A percentile compares a stretch with the other conserved stretches of the same genome.
Conservation (phyloP, 2,888 invertebrate genomes). For the Trichogramma evanescens region DNA sequence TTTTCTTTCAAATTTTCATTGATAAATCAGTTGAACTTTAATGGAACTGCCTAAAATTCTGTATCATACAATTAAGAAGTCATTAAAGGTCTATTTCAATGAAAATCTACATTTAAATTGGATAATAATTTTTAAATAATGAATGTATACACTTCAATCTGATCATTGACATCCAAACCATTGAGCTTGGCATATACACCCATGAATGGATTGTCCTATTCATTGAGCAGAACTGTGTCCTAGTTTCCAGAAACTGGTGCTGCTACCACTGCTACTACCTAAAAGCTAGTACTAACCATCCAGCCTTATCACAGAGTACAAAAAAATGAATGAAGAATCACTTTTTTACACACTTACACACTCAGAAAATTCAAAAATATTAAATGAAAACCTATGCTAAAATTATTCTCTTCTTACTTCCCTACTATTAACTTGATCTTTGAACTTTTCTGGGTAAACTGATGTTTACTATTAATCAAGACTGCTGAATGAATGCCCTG, state of each 20-base stretch:
- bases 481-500: slow-evolving; percentile 21
- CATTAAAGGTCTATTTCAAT: neutral
- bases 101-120: neutral
- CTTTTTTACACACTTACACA: too few species aligned
- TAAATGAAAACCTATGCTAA: neutral
- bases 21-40: too few species aligned
- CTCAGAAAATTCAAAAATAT: neutral
- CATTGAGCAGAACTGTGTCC: neutral
- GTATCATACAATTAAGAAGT: neutral
- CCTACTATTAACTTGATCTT: slow-evolving; percentile 15
- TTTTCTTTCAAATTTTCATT: too few species aligned
- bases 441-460: slow-evolving; percentile 19
- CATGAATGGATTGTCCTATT: slow-evolving; percentile 2
- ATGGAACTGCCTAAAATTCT: neutral
- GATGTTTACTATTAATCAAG: slow-evolving; percentile 22
- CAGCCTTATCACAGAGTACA: too few species aligned
- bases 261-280: neutral
- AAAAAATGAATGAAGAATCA: too few species aligned
- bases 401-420: slow-evolving; percentile 1
- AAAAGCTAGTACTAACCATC: neutral
- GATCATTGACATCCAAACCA: too few species aligned
- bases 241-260: neutral
- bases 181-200: neutral
- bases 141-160: neutral
- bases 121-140: neutral